Conservation (phyloP, 2,888 invertebrate genomes). For the Limulus polyphemus region DNA sequence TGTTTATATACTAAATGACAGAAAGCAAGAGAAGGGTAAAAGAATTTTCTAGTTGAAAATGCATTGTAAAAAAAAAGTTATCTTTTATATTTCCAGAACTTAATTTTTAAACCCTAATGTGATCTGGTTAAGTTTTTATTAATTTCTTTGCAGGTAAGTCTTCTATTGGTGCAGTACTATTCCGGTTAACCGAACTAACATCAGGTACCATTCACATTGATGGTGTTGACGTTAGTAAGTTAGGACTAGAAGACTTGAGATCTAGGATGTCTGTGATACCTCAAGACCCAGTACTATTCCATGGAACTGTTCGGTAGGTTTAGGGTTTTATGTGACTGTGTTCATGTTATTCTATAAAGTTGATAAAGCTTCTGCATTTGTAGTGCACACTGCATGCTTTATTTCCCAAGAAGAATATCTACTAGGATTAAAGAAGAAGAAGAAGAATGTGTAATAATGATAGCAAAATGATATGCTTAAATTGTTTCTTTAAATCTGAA, state of each 20-base stretch:
- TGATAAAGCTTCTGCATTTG: too few relatives aligned
- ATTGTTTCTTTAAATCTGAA: not conserved
- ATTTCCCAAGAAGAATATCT: not conserved
- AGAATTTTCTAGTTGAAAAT: not conserved
- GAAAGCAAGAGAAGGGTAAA: too few relatives aligned
- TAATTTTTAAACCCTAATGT: too few relatives aligned
- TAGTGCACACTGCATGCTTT: too few relatives aligned
- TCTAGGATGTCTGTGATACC: constrained; percentile 45
- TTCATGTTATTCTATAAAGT: too few relatives aligned
- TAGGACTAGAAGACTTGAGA: constrained; percentile 43
- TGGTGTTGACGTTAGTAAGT: constrained; percentile 40
- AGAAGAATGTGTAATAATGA: too few relatives aligned
- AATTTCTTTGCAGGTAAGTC: constrained; percentile 45
- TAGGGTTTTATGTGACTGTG: not conserved
- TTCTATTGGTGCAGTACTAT: constrained; percentile 46
- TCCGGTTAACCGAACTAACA: constrained; percentile 46
- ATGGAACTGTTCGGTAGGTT: constrained; percentile 44
- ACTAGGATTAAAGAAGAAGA: not conserved
- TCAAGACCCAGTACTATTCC: constrained; percentile 50
- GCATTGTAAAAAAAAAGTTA: not conserved
- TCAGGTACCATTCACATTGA: constrained; percentile 45
- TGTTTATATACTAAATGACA: too few relatives aligned
- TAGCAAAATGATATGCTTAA: not conserved
- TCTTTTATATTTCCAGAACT: constrained; percentile 2
- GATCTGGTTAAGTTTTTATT: constrained; percentile 2